Conservation (phyloP, 2,113 vertebrate genomes). For the Sminthopsis crassicaudata region DNA sequence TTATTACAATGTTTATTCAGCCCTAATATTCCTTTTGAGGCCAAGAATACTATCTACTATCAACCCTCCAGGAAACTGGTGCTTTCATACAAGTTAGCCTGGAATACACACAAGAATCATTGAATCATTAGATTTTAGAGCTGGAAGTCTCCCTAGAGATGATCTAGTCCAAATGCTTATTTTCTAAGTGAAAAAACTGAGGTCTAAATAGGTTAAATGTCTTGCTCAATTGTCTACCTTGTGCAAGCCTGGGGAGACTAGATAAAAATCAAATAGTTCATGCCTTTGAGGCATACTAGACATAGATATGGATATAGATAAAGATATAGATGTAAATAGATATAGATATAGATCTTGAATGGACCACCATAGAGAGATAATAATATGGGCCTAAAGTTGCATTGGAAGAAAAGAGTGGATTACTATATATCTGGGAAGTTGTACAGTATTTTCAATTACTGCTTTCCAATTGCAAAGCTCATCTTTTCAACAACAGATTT, state of each 20-base stretch:
- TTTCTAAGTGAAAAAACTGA: slow-evolving; percentile 54
- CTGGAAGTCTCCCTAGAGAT: not conserved
- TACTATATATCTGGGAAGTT: not conserved
- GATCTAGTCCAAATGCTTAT: not conserved
- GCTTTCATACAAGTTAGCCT: not conserved
- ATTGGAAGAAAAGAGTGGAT: not conserved
- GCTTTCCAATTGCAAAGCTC: not conserved
- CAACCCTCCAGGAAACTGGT: not conserved
- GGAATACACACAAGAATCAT: not conserved
- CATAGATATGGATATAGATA: not conserved
- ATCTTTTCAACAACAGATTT: not conserved
- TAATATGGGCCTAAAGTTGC: not conserved
- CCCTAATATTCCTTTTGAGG: not conserved
- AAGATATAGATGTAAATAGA: not conserved
- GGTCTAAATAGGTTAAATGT: slow-evolving; percentile 47
- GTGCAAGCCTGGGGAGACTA: not conserved
- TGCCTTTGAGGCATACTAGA: not conserved
- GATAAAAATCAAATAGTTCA: not conserved
- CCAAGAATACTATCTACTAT: not conserved
- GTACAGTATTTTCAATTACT: not conserved
- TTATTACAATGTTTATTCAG: not conserved
- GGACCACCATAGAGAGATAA: not conserved
- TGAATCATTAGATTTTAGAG: not conserved
- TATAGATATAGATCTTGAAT: not conserved
- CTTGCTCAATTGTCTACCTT: not conserved